Evolutionary conservation across 2,888 invertebrate species (phyloP), one percentile per base, ranked within the genome.

Genomic region (Malachius bipustulatus): DNA sequence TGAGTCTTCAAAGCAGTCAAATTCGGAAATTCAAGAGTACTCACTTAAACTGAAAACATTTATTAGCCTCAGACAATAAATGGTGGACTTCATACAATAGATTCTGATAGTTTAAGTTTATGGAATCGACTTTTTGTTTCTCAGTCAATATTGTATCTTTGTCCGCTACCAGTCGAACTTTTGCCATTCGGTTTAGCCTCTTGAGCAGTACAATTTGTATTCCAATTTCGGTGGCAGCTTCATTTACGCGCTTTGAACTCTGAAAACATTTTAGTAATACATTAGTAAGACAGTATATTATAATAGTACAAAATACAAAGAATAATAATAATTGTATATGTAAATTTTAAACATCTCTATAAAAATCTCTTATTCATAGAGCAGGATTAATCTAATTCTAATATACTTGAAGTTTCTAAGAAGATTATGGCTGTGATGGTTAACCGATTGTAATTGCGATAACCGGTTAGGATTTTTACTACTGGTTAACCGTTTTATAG

Each of bases 41-140:
- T 57, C 61, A 79, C 78, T 89, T 93, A 57, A 93, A 94, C 55
- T 93, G 88, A 39, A 90, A 71, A 55, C 94, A 94, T 54, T 90
- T 89, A 12, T 83, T 78, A n/a, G 90, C 89, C 70, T 96, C 94
- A 49, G 89, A 88, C 47, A 89, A 82, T 12, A 96, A 67, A 66
- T 96, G 91, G 56, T 88, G 82, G 4, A 87, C 81, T 69, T 96
- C 96, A 59, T 96, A 96, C 3, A 93, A 65, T 33, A 96, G 69
- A 65, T 96, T 96, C 63, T 96, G 93, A 35, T 93, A 67, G 48
- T 88, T 83, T 33, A 96, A 64, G 56, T 93, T 84, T 47, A 85
- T 83, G 35, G 82, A 82, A 54, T 96, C 94, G 0, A 93, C 89
- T 47, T 81, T 77, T 50, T 82, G 80, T 57, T 91, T 91, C 44